Evolutionary conservation across 1,140 invertebrate genomes (phyloP), one percentile per base, ranked within the genome.

Genomic region (Camponotus pennsylvanicus): DNA sequence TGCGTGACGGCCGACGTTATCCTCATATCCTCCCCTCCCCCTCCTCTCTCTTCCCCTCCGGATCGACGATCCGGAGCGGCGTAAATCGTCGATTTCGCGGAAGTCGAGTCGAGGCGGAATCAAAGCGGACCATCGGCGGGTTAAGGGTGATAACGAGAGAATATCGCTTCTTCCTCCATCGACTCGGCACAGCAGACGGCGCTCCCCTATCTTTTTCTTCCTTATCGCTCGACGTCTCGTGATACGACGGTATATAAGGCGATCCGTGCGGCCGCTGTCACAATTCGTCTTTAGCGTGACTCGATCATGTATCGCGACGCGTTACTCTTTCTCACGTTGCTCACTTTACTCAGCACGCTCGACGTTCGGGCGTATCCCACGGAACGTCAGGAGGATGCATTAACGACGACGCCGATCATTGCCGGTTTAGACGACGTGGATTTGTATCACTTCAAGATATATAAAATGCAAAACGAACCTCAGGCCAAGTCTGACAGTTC

Each of bases 71-170:
- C 59, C 52, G 55, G 5, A 42, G 42, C 9, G 32, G 21, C 15
- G 13, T 40, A 80, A 89, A 79, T 77, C 75, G 15, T 15, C 63
- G 61, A 86, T 80, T 66, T 86, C 63, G 64, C 55, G 61, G 32
- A 86, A 7, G 69, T 79, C 63, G 42, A 71, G 52, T 5, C 57
- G 8, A 59, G 45, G 49, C 9, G 27, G 21, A 90, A 90, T 90
- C 86, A 84, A 90, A 90, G 11, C 83, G 69, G 89, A 90, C 61
- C 83, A 84, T 90, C 83, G 59, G 27, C 59, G 86, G 59, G 77
- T 88, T 85, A 88, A 45, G n/a, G 0, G 52, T 15, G 89, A 90
- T 90, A 90, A 88, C 66, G 49, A 83, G 55, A 83, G 55, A 13
- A 71, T 61, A 67, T 37, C 63, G 49, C 27, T 32, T 34, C 27